phyloP scores from a whole-genome alignment of 2,888 invertebrate genomes.

The Lithosia quadra region DNA sequence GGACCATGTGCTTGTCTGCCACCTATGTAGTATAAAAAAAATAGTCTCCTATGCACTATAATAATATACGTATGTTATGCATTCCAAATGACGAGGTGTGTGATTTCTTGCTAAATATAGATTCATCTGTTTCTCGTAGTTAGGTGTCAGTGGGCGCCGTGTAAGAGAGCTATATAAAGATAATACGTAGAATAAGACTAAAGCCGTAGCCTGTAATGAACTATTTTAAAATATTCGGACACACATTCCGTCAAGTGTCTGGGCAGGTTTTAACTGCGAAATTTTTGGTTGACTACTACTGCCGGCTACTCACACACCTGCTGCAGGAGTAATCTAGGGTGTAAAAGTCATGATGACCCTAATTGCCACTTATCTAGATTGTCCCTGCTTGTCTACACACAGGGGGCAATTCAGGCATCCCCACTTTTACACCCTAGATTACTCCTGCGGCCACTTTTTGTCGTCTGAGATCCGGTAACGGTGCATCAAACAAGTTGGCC shows the following conservation, averaged over 20 bases:
- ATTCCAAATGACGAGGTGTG: neutral
- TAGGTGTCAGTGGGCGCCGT: neutral
- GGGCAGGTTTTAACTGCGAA: neutral
- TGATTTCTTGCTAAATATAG: constrained; percentile 15
- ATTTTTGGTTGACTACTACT: neutral
- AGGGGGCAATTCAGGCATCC: too few relatives aligned
- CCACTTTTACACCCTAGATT: too few relatives aligned
- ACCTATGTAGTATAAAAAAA: too few relatives aligned
- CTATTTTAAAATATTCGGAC: too few relatives aligned
- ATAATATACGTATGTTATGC: neutral
- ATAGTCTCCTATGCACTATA: neutral
- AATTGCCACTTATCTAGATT: too few relatives aligned
- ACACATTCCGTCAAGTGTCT: too few relatives aligned
- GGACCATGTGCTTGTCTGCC: too few relatives aligned
- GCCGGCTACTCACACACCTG: too few relatives aligned
- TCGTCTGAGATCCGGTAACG: neutral
- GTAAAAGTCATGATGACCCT: too few relatives aligned
- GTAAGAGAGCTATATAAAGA: neutral
- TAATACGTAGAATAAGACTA: neutral
- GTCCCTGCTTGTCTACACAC: too few relatives aligned
- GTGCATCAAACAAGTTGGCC: neutral
- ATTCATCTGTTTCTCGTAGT: constrained; percentile 7
- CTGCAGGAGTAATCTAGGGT: too few relatives aligned
- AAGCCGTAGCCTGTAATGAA: neutral
- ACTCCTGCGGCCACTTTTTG: too few relatives aligned